These are phyloP conservation scores for Sebastes diaconus DNA, from an alignment of 2,797 vertebrate species.

Conservation along the genomic window DNA sequence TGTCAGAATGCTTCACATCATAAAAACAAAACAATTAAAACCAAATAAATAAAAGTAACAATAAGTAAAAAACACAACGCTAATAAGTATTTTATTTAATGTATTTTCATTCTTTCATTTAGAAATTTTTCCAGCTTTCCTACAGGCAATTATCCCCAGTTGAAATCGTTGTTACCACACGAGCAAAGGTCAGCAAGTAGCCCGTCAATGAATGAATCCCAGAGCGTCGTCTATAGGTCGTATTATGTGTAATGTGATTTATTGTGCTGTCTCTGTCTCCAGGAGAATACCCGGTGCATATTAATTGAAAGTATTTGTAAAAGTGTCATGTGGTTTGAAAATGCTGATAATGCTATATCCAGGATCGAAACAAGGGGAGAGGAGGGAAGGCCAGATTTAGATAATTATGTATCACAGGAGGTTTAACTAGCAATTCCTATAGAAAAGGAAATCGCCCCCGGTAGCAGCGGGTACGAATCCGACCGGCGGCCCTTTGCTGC, in stretches of 20 bases:
- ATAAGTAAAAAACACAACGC: background rate
- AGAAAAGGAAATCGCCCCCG: background rate
- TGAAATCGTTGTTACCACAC: background rate
- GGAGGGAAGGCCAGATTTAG: background rate
- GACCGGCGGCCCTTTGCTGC: too few relatives aligned
- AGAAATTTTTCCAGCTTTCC: background rate
- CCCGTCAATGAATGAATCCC: slow-evolving; percentile 2
- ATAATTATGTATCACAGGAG: background rate
- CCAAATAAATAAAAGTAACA: background rate
- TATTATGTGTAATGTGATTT: slow-evolving; percentile 42
- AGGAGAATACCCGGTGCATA: slow-evolving; percentile 19
- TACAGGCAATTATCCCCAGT: background rate
- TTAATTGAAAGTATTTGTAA: slow-evolving; percentile 38
- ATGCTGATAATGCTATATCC: slow-evolving; percentile 16
- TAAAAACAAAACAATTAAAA: too few relatives aligned
- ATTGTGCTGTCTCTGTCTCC: slow-evolving; percentile 5
- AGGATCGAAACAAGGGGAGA: background rate
- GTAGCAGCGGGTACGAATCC: too few relatives aligned
- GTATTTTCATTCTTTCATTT: background rate
- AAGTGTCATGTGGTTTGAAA: slow-evolving; percentile 10
- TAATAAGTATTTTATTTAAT: background rate
- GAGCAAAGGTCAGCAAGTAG: slow-evolving; percentile 23
- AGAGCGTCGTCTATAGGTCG: background rate
- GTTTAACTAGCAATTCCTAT: background rate
- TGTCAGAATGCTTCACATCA: too few relatives aligned